These are phyloP conservation scores for Isichthys henryi DNA, from an alignment of 2,113 vertebrate species.

Conservation along the genomic window DNA sequence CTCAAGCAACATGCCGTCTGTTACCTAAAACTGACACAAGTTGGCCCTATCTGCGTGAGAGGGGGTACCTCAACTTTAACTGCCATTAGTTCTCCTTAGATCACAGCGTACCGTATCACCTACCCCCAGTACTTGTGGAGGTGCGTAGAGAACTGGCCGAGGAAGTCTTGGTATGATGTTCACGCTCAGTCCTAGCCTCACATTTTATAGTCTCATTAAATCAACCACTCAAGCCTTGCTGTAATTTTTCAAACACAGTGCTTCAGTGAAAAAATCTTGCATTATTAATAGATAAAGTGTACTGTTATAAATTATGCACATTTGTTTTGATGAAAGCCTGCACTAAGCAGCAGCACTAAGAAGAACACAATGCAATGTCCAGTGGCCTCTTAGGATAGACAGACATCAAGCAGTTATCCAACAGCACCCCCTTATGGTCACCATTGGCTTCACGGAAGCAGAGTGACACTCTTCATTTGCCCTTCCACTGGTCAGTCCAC, in stretches of 20 bases:
- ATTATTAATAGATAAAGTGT: neutral
- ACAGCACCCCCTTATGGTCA: slow-evolving; percentile 3
- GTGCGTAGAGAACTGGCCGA: neutral
- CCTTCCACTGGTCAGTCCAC: neutral
- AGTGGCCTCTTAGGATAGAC: neutral
- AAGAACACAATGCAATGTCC: neutral
- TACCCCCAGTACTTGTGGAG: neutral
- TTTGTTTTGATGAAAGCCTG: neutral
- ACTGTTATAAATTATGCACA: neutral
- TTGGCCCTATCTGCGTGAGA: neutral
- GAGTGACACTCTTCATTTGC: neutral
- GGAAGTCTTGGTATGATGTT: neutral
- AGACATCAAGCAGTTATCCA: slow-evolving; percentile 2
- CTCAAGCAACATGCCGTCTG: neutral
- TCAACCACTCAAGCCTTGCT: neutral
- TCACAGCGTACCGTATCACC: neutral
- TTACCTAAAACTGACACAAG: neutral
- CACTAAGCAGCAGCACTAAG: neutral
- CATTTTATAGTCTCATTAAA: neutral
- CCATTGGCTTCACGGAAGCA: neutral
- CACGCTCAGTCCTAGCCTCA: neutral
- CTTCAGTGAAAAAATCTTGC: neutral
- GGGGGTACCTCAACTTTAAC: neutral
- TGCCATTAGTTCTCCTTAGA: neutral
- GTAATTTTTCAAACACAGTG: neutral